Percentiles rank a stretch among this genome's conserved stretches.
phyloP scores from a whole-genome alignment of 2,797 vertebrate genomes.

The Anolis apletophallus region DNA sequence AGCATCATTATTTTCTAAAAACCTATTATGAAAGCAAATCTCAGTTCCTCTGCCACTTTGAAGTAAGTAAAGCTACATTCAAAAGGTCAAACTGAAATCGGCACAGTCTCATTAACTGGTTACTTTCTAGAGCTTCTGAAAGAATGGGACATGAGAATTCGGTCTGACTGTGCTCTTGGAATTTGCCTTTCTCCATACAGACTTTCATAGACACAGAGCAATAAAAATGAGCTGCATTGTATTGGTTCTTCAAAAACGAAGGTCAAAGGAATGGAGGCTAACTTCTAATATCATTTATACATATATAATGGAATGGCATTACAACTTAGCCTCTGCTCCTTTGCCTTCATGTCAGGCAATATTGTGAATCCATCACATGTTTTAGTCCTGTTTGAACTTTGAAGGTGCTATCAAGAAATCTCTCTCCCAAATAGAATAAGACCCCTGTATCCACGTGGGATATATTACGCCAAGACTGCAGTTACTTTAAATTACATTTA shows the following conservation, averaged over 20 bases:
- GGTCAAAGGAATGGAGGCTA: slow-evolving; percentile 26
- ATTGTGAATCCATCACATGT: too few species aligned
- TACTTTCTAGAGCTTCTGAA: slow-evolving; percentile 11
- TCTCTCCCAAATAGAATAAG: too few species aligned
- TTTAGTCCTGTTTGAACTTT: too few species aligned
- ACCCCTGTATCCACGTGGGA: too few species aligned
- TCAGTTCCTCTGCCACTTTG: not conserved
- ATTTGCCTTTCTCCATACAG: slow-evolving; percentile 26
- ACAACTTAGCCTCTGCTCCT: too few species aligned
- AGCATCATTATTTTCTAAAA: not conserved
- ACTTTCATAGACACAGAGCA: slow-evolving; percentile 3
- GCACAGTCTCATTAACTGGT: not conserved
- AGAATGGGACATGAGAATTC: slow-evolving; percentile 6
- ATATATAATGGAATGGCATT: not conserved
- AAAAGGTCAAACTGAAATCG: slow-evolving; percentile 22
- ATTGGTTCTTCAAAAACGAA: slow-evolving; percentile 10
- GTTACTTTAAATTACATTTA: too few species aligned
- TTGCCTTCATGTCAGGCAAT: too few species aligned
- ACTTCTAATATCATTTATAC: not conserved
- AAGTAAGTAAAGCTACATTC: slow-evolving; percentile 12
- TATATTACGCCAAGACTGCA: too few species aligned
- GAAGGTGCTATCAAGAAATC: too few species aligned
- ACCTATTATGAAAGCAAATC: not conserved
- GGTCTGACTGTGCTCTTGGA: not conserved
- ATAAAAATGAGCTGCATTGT: slow-evolving; percentile 15